Evolutionary conservation across 1,140 invertebrate species (phyloP), one percentile per base, ranked within the genome.

Genomic region (Copidosoma floridanum): DNA sequence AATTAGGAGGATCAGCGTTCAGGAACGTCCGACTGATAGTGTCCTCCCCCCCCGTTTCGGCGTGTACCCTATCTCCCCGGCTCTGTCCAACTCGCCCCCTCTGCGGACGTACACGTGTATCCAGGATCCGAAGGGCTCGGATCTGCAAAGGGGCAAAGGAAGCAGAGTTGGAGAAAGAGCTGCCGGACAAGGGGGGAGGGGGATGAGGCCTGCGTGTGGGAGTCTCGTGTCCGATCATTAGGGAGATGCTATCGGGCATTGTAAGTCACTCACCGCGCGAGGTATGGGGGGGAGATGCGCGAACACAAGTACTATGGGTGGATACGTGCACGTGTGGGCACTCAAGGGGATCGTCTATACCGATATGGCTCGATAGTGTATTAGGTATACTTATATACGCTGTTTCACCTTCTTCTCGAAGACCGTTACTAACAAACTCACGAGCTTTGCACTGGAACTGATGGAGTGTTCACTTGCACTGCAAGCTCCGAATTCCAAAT

Each of bases 171-270:
- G 37, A 40, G 46, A 43, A 59, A 32, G 29, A 32, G 29, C n/a
- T n/a, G n/a, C n/a, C n/a, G n/a, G n/a, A n/a, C n/a, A n/a, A 32
- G 29, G 29, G 12, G 29, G 12, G 29, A 32, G 12, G 12, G 29
- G 29, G 29, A 32, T 12, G 44, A 68, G 29, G 29, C 52, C 43
- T 62, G 52, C 65, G 70, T 71, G 71, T 74, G 70, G 71, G 68
- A 72, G 71, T 75, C 70, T 68, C 74, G 65, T 76, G 75, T 74
- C 68, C 66, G 68, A 76, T 76, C 74, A 75, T 78, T 76, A 76
- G 74, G 65, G 66, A 76, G 75, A 78, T 78, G 57, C 64, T 76
- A 76, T 78, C 74, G 57, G 55, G 44, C 53, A 70, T 66, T 74
- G 69, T 74, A 76, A 76, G 72, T 77, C 69, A 76, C 65, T 75